phyloP scores from a whole-genome alignment of 2,888 invertebrate species.

The Spicauda simplicius region DNA sequence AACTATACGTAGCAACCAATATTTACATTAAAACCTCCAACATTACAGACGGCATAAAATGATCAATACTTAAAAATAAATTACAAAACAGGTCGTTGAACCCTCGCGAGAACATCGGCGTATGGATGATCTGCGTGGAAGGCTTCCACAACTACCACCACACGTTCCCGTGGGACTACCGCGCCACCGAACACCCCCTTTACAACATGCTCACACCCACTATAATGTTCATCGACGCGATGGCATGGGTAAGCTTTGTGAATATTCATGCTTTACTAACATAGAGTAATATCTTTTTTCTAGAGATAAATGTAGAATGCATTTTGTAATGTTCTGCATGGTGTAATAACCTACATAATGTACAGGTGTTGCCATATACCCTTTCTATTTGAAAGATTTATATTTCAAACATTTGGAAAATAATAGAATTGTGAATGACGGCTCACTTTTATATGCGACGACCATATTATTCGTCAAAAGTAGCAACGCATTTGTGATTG shows the following conservation, averaged over 20 bases:
- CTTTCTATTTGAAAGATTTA: too few species aligned
- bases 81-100: slow-evolving; percentile 82
- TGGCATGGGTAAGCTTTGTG: slow-evolving; percentile 80
- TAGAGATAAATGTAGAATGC: background rate
- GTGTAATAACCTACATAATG: too few species aligned
- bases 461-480: too few species aligned
- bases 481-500: too few species aligned
- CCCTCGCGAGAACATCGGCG: slow-evolving; percentile 89
- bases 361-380: too few species aligned
- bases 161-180: slow-evolving; percentile 91
- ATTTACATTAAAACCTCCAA: too few species aligned
- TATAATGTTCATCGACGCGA: slow-evolving; percentile 88
- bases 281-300: background rate
- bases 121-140: slow-evolving; percentile 89
- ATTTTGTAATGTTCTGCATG: too few species aligned
- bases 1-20: too few species aligned
- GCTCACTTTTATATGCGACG: too few species aligned
- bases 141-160: slow-evolving; percentile 96
- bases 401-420: too few species aligned
- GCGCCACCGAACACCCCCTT: slow-evolving; percentile 88
- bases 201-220: slow-evolving; percentile 88
- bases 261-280: slow-evolving; percentile 13
- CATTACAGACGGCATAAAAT: background rate
- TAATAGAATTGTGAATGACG: too few species aligned
- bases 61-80: background rate